Conservation (phyloP, 1,140 invertebrate genomes). For the Ylistrum balloti region DNA sequence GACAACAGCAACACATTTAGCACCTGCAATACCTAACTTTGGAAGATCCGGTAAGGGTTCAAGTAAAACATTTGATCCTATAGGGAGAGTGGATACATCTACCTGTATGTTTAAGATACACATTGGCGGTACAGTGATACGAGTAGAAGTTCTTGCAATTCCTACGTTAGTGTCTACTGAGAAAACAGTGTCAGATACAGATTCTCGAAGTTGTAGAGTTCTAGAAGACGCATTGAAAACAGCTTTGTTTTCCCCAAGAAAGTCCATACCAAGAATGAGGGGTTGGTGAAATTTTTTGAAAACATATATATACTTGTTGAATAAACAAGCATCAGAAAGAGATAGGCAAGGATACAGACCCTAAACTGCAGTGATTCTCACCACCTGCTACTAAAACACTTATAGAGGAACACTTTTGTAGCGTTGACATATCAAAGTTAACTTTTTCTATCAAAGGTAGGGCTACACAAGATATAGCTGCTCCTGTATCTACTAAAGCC, state of each 20-base stretch:
- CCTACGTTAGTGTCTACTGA: slow-evolving; percentile 49
- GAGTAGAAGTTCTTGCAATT: slow-evolving; percentile 21
- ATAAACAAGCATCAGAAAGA: slow-evolving; percentile 18
- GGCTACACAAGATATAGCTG: slow-evolving; percentile 50
- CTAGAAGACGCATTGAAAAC: slow-evolving; percentile 16
- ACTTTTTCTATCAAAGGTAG: slow-evolving; percentile 31
- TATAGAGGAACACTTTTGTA: too few species aligned
- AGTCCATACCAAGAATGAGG: slow-evolving; percentile 57
- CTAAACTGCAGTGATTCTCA: too few species aligned
- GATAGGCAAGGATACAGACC: slow-evolving; percentile 42
- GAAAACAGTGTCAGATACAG: not conserved
- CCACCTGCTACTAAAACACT: slow-evolving; percentile 48
- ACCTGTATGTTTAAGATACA: slow-evolving; percentile 36
- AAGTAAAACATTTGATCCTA: slow-evolving; percentile 1
- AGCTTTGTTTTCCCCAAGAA: slow-evolving; percentile 44
- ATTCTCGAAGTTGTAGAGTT: slow-evolving; percentile 42
- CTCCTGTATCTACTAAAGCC: slow-evolving; percentile 60
- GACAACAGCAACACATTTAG: slow-evolving; percentile 48
- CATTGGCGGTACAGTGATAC: slow-evolving; percentile 11
- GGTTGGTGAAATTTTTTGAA: slow-evolving; percentile 52
- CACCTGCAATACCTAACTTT: slow-evolving; percentile 52
- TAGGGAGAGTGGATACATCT: slow-evolving; percentile 14
- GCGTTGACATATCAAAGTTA: too few species aligned
- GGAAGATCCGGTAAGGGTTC: too few species aligned
- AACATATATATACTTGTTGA: slow-evolving; percentile 44